Evolutionary conservation across 1,140 invertebrate species (phyloP), one percentile per base, ranked within the genome.

Genomic region (Drosophila kohkoa): DNA sequence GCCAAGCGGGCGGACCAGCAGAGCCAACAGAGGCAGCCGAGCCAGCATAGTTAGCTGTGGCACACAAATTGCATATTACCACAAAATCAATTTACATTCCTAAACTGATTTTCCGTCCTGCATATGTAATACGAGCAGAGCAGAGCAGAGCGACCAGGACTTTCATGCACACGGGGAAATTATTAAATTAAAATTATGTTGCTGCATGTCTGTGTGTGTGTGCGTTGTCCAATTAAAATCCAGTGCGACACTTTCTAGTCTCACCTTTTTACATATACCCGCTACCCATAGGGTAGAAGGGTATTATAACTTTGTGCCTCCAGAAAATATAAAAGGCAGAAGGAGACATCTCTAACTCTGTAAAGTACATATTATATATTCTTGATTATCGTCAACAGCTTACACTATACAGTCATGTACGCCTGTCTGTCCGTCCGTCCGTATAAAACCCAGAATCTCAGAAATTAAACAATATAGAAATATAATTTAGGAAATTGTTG

Each of bases 101-200:
- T 88, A 87, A 87, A 87, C 83, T 87, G 83, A 87, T 83, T 87
- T 87, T 70, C 77, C 66, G 51, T 64, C 51, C 66, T 70, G 72
- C 67, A 75, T 70, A 75, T 75, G 67, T 69, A 69, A 69, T 62
- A 35, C 48, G 30, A 13, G 28, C 15, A 25, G 48, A 43, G 41
- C 41, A 43, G n/a, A n/a, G 3, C 11, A 13, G 11, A 13, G 5
- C 35, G 35, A 38, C 7, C n/a, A 13, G n/a, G 52, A 55, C 69
- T 43, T 45, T 38, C 54, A 49, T 55, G 75, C 72, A 75, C 80
- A 73, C 60, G 83, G 85, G 75, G 78, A 87, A 85, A 89, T 88
- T 81, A 87, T 87, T 87, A 87, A 87, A 87, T 87, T 87, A 87
- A 87, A 87, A 87, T 87, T 87, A 88, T 87, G 85, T 77, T 83